Base-by-base conservation (phyloP, 2,888 invertebrate species). In the Acanthosepion pharaonis region DNA sequence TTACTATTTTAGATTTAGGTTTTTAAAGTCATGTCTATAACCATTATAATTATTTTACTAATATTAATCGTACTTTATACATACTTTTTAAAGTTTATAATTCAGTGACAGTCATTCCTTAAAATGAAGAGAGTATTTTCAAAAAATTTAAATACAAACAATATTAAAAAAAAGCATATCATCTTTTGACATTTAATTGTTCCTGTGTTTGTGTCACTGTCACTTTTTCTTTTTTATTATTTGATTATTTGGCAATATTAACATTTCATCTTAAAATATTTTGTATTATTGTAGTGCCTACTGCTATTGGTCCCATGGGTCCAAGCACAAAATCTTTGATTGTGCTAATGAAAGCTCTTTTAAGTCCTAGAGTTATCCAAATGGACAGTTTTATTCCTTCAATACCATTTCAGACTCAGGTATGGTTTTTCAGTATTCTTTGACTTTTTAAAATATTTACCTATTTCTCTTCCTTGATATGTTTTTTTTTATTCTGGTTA, bases 301-400 rank as follows among this genome's bases (percentile, higher is more conserved):
- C 96, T 6, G 96, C 96, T 8, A 95, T 96, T n/a, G 97, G 97
- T 6, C 97, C 97, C 6, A 95, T 97, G 96, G 96, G 97, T 8
- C 95, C 96, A 92, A 97, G 97, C 95, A 96, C 97, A 49, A 96
- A 96, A 53, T 96, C 96, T 23, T 95, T 97, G 53, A 96, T 97
- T 42, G 42, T 95, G n/a, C 95, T 95, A 18, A 96, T 96, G 96
- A 96, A 95, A 94, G 95, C 96, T n/a, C 91, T 96, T 15, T 95
- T 97, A 33, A 96, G 96, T 94, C 96, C 96, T 33, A 94, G 95
- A 18, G 96, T 97, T 95, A 97, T 96, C 91, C 94, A 96, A 28
- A 95, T 97, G 55, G 97, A 97, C 95, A 96, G 96, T 9, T 94
- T 94, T 4, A 95, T 97, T 5, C 95, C 96, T 11, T 97, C 97